Conservation (phyloP, 2,888 invertebrate species). For the Heliconius ethilla region DNA sequence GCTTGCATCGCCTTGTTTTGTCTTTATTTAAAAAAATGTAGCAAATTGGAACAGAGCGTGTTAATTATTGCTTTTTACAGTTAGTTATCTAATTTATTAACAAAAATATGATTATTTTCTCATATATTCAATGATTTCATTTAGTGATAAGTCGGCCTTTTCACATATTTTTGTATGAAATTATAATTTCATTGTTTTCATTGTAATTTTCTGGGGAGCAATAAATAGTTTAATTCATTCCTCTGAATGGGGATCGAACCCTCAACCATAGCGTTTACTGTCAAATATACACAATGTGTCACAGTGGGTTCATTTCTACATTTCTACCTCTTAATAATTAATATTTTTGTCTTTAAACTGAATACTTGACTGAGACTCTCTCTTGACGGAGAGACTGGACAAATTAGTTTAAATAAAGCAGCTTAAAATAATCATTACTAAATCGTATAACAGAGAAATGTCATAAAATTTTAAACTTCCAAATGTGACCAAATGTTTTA, state of each 20-base stretch:
- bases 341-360: too few species aligned
- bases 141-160: too few species aligned
- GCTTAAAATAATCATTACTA: background rate
- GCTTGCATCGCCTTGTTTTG: conserved; percentile 8
- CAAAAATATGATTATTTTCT: too few species aligned
- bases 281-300: background rate
- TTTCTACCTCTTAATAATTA: too few species aligned
- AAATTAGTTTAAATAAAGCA: background rate
- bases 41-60: background rate
- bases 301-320: too few species aligned
- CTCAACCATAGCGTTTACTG: background rate
- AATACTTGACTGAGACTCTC: too few species aligned
- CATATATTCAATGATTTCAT: too few species aligned
- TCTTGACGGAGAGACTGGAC: too few species aligned
- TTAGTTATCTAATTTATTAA: too few species aligned
- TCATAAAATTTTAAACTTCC: conserved; percentile 13
- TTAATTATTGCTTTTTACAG: background rate
- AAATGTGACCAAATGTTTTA: conserved; percentile 22
- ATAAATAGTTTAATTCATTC: too few species aligned
- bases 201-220: fast-evolving
- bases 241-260: background rate
- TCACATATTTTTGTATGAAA: too few species aligned
- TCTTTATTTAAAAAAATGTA: background rate
- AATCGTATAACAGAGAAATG: background rate
- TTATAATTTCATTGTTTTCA: too few species aligned